Conservation (phyloP, 2,113 vertebrate species). For the Chroicocephalus ridibundus region DNA sequence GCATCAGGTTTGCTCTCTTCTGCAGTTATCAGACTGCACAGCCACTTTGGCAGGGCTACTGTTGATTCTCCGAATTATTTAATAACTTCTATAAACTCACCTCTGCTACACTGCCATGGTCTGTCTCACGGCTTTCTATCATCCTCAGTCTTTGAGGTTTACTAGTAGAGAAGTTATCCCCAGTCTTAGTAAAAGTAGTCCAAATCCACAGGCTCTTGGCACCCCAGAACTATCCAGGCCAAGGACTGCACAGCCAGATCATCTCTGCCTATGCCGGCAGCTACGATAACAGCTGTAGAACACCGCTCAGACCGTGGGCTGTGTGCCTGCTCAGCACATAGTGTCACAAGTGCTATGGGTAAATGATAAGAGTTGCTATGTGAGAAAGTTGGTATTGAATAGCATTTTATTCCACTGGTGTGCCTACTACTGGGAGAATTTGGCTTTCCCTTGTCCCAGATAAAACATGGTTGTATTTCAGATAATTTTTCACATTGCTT, state of each 20-base stretch:
- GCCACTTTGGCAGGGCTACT: background rate
- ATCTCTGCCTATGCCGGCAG: background rate
- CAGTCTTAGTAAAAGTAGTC: background rate
- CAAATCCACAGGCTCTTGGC: background rate
- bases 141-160: background rate
- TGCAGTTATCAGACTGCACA: background rate
- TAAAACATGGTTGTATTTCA: background rate
- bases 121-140: background rate
- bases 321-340: background rate
- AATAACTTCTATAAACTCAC: background rate
- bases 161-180: background rate
- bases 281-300: background rate
- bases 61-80: background rate
- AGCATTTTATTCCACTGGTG: background rate
- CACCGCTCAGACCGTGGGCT: background rate
- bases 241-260: background rate
- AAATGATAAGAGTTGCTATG: background rate
- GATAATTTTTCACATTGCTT: background rate
- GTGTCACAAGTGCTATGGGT: background rate
- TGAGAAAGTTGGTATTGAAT: background rate
- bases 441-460: background rate
- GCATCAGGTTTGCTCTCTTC: background rate
- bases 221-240: background rate
- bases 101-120: background rate
- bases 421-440: background rate